phyloP scores from a whole-genome alignment of 2,888 invertebrate genomes.

The Agrilus biguttatus region DNA sequence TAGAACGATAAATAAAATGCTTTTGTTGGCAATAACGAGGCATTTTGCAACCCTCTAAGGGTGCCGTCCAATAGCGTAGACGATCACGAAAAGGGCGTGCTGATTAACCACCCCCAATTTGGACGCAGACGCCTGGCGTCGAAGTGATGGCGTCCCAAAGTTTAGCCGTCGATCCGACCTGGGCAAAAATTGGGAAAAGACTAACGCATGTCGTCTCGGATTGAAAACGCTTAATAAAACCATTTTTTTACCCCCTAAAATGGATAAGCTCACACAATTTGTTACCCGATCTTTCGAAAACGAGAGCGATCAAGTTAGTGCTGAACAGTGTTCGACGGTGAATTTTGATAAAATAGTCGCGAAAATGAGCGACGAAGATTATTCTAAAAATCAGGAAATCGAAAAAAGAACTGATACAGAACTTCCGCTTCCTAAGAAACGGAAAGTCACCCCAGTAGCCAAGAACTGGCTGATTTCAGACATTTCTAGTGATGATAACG shows the following conservation, averaged over 20 bases:
- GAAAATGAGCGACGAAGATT: slow-evolving; percentile 6
- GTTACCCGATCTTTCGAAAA: slow-evolving; percentile 76
- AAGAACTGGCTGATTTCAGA: slow-evolving; percentile 31
- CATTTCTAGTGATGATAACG: slow-evolving; percentile 11
- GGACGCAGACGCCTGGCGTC: too few relatives aligned
- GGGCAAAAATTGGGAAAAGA: too few relatives aligned
- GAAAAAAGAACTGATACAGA: slow-evolving; percentile 5
- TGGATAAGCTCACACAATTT: slow-evolving; percentile 86
- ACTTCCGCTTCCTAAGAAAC: slow-evolving; percentile 1
- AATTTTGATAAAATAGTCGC: slow-evolving; percentile 8
- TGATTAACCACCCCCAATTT: too few relatives aligned
- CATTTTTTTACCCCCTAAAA: slow-evolving; percentile 19
- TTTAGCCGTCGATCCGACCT: too few relatives aligned
- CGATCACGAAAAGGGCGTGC: too few relatives aligned
- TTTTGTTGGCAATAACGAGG: too few relatives aligned
- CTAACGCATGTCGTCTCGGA: too few relatives aligned
- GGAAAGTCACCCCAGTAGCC: slow-evolving; percentile 21
- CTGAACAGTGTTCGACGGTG: slow-evolving; percentile 17
- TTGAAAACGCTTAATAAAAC: too few relatives aligned
- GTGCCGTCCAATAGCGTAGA: too few relatives aligned
- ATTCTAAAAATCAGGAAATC: slow-evolving; percentile 22
- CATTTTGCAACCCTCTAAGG: too few relatives aligned
- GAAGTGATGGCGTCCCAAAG: too few relatives aligned
- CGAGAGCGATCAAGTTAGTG: slow-evolving; percentile 26
- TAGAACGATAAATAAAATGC: too few relatives aligned